These are phyloP conservation scores for Heliconius himera DNA, from an alignment of 1,140 invertebrate species.

Conservation along the genomic window DNA sequence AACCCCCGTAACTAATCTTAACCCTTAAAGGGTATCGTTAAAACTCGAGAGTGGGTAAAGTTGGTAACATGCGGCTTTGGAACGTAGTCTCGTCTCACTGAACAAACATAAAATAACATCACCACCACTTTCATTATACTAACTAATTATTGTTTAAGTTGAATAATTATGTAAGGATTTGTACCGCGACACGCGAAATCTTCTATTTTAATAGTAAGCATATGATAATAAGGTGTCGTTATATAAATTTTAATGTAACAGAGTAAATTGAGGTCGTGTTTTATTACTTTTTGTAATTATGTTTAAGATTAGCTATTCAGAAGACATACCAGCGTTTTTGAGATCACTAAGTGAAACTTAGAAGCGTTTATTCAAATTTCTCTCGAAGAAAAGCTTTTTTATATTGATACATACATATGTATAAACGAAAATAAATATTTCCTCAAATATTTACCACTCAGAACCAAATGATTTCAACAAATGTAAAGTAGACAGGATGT, in stretches of 20 bases:
- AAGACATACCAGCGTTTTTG: no score
- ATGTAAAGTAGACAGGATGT: no score
- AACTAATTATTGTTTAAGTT: slow-evolving; percentile 38
- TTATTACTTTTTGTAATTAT: background rate
- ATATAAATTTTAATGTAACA: background rate
- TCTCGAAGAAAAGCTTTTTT: no score
- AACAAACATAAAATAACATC: slow-evolving; percentile 35
- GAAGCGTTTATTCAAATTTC: no score
- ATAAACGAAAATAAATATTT: no score
- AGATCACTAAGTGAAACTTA: no score
- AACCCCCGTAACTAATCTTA: slow-evolving; percentile 25
- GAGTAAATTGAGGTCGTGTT: background rate
- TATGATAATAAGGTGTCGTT: background rate
- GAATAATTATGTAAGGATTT: slow-evolving; percentile 25
- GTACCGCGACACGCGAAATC: background rate
- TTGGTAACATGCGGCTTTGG: slow-evolving; percentile 26
- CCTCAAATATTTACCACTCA: no score
- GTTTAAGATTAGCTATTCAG: no score
- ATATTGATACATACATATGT: no score
- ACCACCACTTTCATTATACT: slow-evolving; percentile 31
- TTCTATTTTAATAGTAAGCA: background rate
- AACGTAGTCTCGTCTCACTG: slow-evolving; percentile 17
- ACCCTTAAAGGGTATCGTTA: slow-evolving; percentile 32
- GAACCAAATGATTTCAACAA: no score
- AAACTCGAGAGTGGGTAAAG: slow-evolving; percentile 22